These are phyloP conservation scores for Caenorhabditis auriculariae DNA, from an alignment of 2,888 invertebrate species.

Conservation along the genomic window DNA sequence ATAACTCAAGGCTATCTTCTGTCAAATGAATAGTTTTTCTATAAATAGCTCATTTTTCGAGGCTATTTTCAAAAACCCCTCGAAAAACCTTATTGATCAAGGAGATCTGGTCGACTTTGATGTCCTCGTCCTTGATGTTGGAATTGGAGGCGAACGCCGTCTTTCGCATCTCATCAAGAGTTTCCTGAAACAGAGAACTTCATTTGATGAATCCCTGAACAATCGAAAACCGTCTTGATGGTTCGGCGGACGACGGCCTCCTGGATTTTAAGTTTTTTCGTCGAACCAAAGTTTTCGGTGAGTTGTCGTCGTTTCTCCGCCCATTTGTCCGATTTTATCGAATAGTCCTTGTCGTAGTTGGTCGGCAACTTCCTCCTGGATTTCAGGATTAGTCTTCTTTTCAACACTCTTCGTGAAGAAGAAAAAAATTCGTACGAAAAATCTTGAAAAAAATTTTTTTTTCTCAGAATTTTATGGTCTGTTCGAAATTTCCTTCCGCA, in stretches of 20 bases:
- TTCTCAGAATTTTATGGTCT: too few species aligned
- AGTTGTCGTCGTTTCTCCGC: conserved; percentile 29
- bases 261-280: conserved; percentile 41
- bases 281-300: conserved; percentile 34
- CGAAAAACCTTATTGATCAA: conserved; percentile 22
- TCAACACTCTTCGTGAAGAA: too few species aligned
- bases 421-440: too few species aligned
- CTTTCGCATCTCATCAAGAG: conserved; percentile 39
- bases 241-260: conserved; percentile 33
- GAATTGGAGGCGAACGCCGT: conserved; percentile 40
- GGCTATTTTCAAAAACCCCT: neutral
- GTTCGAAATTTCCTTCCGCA: too few species aligned
- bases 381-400: too few species aligned
- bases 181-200: conserved; percentile 13
- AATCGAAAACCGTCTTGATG: conserved; percentile 30
- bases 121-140: conserved; percentile 16
- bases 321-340: conserved; percentile 22
- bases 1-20: neutral
- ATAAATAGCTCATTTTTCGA: neutral
- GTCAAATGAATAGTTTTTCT: neutral
- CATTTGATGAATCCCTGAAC: neutral
- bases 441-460: too few species aligned
- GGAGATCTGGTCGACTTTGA: conserved; percentile 30
- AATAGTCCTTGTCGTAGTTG: conserved; percentile 9
- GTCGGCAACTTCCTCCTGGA: too few species aligned